Evolutionary conservation across 2,888 invertebrate species (phyloP).

Genomic region (Pachydiplax longipennis): DNA sequence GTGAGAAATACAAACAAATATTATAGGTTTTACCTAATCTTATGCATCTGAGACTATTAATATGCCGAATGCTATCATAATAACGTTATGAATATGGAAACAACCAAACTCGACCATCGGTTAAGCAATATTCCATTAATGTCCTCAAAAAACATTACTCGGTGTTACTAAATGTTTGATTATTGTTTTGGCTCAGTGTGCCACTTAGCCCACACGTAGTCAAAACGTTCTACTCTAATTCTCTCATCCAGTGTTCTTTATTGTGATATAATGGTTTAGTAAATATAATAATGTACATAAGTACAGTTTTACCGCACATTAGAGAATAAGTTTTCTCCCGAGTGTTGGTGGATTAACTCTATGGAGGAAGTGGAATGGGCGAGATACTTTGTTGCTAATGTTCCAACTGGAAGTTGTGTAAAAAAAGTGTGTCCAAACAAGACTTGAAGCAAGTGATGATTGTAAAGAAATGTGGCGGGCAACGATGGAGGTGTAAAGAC

Average conservation of each 20-base stretch:
- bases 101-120: slow-evolving; percentile 33
- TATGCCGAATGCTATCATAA: slow-evolving; percentile 9
- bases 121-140: slow-evolving; percentile 44
- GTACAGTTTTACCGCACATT: slow-evolving; percentile 42
- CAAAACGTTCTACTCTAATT: slow-evolving; percentile 39
- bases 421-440: slow-evolving; percentile 18
- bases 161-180: slow-evolving; percentile 39
- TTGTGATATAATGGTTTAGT: slow-evolving; percentile 43
- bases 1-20: neutral
- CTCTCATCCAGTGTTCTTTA: slow-evolving; percentile 44
- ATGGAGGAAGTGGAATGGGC: neutral
- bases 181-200: slow-evolving; percentile 43
- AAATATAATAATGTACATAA: slow-evolving; percentile 40
- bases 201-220: slow-evolving; percentile 40
- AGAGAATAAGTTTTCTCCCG: slow-evolving; percentile 38
- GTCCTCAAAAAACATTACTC: slow-evolving; percentile 36
- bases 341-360: slow-evolving; percentile 38
- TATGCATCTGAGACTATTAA: slow-evolving; percentile 30
- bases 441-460: slow-evolving; percentile 21
- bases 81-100: neutral
- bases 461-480: neutral
- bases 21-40: slow-evolving; percentile 8
- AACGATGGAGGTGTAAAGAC: neutral
- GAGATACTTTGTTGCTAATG: slow-evolving; percentile 22
- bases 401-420: slow-evolving; percentile 30